Percentiles rank a stretch among this genome's conserved stretches.
Conservation (phyloP, 2,797 vertebrate species). For the Sebastolobus alascanus region DNA sequence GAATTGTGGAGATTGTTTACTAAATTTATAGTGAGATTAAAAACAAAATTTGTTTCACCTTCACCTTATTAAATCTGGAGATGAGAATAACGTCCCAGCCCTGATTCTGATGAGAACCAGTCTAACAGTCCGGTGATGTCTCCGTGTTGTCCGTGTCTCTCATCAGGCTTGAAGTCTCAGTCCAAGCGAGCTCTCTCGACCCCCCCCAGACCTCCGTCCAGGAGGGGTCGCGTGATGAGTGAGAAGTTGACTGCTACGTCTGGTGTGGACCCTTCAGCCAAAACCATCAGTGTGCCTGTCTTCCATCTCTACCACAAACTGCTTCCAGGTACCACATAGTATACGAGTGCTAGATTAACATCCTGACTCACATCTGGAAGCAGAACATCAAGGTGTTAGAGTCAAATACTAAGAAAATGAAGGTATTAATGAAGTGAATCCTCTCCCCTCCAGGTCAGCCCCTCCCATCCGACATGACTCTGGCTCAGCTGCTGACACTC, state of each 20-base stretch:
- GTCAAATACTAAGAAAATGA: too few species aligned
- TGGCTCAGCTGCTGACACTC: slow-evolving; percentile 96
- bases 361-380: neutral
- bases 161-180: slow-evolving; percentile 95
- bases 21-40: too few species aligned
- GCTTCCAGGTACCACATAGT: slow-evolving; percentile 88
- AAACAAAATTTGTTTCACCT: too few species aligned
- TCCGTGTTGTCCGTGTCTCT: slow-evolving; percentile 6
- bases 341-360: neutral
- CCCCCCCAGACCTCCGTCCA: slow-evolving; percentile 94
- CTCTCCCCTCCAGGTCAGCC: slow-evolving; percentile 90
- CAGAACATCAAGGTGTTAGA: neutral
- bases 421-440: neutral
- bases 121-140: neutral
- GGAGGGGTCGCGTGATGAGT: slow-evolving; percentile 92
- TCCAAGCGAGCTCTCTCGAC: slow-evolving; percentile 97
- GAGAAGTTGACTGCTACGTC: slow-evolving; percentile 93
- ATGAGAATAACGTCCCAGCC: too few species aligned
- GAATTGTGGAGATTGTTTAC: neutral
- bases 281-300: slow-evolving; percentile 98
- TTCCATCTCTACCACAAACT: slow-evolving; percentile 99
- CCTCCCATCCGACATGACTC: slow-evolving; percentile 96
- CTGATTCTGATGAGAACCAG: too few species aligned
- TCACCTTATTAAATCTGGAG: too few species aligned
- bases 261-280: slow-evolving; percentile 91